These are phyloP conservation scores for Embiotoca jacksoni DNA, from an alignment of 2,113 vertebrate species.

Conservation along the genomic window DNA sequence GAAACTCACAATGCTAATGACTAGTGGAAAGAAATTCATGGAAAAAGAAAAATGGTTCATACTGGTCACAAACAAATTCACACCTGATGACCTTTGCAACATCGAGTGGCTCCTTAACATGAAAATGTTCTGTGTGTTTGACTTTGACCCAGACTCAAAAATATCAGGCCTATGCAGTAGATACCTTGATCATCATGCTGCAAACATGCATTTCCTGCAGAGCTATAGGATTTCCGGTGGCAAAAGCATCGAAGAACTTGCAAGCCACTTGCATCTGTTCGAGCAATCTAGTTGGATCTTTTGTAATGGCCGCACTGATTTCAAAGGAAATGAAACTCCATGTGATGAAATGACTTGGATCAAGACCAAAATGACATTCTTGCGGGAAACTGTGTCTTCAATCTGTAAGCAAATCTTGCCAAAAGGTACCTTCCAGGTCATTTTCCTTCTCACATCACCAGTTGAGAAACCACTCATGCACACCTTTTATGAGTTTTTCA, in stretches of 20 bases:
- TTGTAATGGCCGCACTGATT: conserved; percentile 87
- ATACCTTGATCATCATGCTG: conserved; percentile 79
- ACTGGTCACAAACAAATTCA: conserved; percentile 85
- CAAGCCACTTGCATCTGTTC: conserved; percentile 79
- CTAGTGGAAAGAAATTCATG: conserved; percentile 85
- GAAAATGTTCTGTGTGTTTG: conserved; percentile 88
- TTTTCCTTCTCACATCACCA: conserved; percentile 85
- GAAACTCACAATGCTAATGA: conserved; percentile 83
- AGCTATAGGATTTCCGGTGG: conserved; percentile 76
- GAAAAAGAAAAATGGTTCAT: conserved; percentile 86
- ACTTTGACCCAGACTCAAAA: conserved; percentile 88
- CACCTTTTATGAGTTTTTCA: conserved; percentile 87
- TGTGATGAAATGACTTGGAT: conserved; percentile 88
- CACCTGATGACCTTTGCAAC: conserved; percentile 73
- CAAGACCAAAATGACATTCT: conserved; percentile 81
- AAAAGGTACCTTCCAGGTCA: conserved; percentile 81
- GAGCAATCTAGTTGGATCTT: conserved; percentile 90
- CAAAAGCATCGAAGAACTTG: conserved; percentile 65
- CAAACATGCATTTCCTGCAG: conserved; percentile 83
- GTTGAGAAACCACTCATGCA: conserved; percentile 85
- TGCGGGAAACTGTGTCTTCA: conserved; percentile 82
- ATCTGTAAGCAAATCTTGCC: conserved; percentile 87
- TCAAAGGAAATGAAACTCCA: conserved; percentile 76
- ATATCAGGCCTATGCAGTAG: conserved; percentile 82
- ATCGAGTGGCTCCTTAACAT: conserved; percentile 84